Evolutionary conservation across 1,140 invertebrate species (phyloP), one percentile per base, ranked within the genome.

Genomic region (Scaptomyza montana): DNA sequence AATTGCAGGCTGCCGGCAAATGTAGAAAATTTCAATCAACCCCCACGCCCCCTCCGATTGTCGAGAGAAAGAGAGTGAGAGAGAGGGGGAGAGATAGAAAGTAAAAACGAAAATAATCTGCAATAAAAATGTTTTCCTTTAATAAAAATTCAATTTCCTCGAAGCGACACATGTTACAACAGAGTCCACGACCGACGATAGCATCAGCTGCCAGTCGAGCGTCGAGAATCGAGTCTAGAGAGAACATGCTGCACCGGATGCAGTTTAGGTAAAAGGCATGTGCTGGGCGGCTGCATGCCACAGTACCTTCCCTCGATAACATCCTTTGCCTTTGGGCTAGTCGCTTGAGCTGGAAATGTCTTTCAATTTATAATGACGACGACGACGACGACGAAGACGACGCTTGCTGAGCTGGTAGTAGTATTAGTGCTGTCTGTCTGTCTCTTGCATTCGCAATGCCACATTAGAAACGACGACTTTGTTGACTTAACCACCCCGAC

Each of bases 121-220:
- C 86, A 89, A 90, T 90, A 86, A 89, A 89, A 89, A 89, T 89
- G 86, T 89, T 89, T 89, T 90, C 86, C 86, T 89, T 89, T 89
- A 89, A 89, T 89, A 89, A 89, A 89, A 89, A 90, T 89, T 89
- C 80, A 90, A 89, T 89, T 89, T 89, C 85, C 85, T 89, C 74
- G 67, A 80, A 84, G 86, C 86, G 80, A 89, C 85, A 89, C 85
- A 89, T 89, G 85, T 89, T 89, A 78, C 77, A 56, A 78, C 77
- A 51, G 61, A 63, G 69, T 63, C 54, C 21, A 28, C 54, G 21
- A 25, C 39, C 39, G 21, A 5, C 64, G 21, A 9, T 63, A 62
- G 77, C 43, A 64, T 55, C 74, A 82, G 78, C 76, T 73, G 51
- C 21, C 7, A 39, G 28, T 45, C 16, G 41, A 43, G 3, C 33